Percentiles rank a stretch among this genome's conserved stretches.
These are phyloP conservation scores for Gambusia holbrooki DNA, from an alignment of 2,113 vertebrate species.

Conservation along the genomic window DNA sequence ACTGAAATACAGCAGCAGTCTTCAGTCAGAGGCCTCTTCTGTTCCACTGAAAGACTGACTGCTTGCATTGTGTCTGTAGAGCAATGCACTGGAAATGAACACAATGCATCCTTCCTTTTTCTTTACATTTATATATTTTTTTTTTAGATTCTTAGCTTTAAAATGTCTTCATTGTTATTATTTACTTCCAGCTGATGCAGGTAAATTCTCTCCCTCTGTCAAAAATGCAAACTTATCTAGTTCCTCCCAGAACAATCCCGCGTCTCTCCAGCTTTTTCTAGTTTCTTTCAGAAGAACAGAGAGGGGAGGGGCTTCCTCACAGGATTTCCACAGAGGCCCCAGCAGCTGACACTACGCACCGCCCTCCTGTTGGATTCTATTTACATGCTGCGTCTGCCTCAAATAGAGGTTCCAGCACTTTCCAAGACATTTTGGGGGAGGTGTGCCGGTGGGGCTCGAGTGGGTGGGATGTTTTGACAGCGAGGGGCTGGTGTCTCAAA, in stretches of 20 bases:
- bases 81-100: too few species aligned
- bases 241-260: not conserved
- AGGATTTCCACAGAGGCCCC: conserved; percentile 14
- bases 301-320: conserved; percentile 3
- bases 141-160: not conserved
- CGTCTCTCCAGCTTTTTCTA: conserved; percentile 54
- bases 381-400: conserved; percentile 59
- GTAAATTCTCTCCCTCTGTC: not conserved
- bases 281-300: conserved; percentile 12
- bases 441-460: conserved; percentile 32
- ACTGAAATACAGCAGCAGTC: too few species aligned
- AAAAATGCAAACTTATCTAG: not conserved
- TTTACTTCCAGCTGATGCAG: not conserved
- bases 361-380: conserved; percentile 74
- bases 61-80: too few species aligned
- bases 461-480: conserved; percentile 44
- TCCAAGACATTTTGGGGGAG: conserved; percentile 66
- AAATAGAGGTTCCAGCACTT: conserved; percentile 81
- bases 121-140: too few species aligned
- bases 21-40: too few species aligned
- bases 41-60: too few species aligned
- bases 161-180: not conserved
- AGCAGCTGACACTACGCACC: conserved; percentile 60
- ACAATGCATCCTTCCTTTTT: too few species aligned
- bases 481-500: conserved; percentile 38